phyloP scores from a whole-genome alignment of 1,140 invertebrate species.

The Bradysia coprophila region DNA sequence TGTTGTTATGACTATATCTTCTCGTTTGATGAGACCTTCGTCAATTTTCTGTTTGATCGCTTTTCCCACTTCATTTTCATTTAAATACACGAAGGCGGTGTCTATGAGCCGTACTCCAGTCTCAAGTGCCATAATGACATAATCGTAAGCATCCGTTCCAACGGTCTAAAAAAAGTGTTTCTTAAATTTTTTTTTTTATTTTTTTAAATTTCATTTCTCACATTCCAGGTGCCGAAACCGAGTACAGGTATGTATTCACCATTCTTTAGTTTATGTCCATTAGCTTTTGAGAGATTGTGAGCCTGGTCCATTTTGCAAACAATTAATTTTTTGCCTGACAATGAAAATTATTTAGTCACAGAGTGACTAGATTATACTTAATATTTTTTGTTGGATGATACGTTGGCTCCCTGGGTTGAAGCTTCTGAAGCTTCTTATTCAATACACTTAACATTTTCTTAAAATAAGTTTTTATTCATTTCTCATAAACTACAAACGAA shows the following conservation, averaged over 20 bases:
- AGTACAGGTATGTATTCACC: constrained; percentile 35
- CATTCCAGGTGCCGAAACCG: constrained; percentile 47
- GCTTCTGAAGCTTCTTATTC: too few species aligned
- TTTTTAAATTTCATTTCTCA: constrained; percentile 19
- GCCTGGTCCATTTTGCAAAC: too few species aligned
- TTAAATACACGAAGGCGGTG: constrained; percentile 39
- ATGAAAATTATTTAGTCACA: too few species aligned
- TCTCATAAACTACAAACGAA: too few species aligned
- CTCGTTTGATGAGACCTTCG: constrained; percentile 36
- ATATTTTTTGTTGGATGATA: too few species aligned
- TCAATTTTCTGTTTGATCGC: constrained; percentile 39
- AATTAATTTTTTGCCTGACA: too few species aligned
- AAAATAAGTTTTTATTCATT: too few species aligned
- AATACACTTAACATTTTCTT: too few species aligned
- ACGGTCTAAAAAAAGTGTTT: constrained; percentile 19
- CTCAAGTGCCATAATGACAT: constrained; percentile 35
- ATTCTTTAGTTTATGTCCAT: constrained; percentile 8
- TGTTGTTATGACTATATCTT: constrained; percentile 48
- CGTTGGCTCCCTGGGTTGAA: too few species aligned
- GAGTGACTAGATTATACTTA: too few species aligned
- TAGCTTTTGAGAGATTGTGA: constrained; percentile 11
- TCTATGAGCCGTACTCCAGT: constrained; percentile 52
- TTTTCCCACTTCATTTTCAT: constrained; percentile 39
- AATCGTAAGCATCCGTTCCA: constrained; percentile 29
- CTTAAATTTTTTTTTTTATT: constrained; percentile 9